A percentile compares a stretch with the other conserved stretches of the same genome.
Conservation (phyloP, 23 tunicate species). For the Styela plicata region DNA sequence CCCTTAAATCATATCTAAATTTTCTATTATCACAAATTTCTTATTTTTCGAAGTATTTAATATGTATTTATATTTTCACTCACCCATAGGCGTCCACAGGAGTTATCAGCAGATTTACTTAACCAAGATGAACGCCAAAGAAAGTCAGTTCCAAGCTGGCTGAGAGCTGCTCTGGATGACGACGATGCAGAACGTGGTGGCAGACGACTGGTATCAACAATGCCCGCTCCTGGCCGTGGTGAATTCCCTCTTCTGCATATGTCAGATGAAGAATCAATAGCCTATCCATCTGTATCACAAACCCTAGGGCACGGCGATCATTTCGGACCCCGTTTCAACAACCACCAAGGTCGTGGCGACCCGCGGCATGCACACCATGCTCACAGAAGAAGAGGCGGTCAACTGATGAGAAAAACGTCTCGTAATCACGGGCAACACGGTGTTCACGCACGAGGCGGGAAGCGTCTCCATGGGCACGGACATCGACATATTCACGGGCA, state of each 20-base stretch:
- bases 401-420: not conserved
- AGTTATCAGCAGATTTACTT: slow-evolving; percentile 12
- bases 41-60: too few relatives aligned
- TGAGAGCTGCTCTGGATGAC: slow-evolving; percentile 73
- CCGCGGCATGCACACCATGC: slow-evolving; percentile 7
- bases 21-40: too few relatives aligned
- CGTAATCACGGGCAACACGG: slow-evolving; percentile 15
- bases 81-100: slow-evolving; percentile 18
- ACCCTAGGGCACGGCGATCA: not conserved
- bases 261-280: slow-evolving; percentile 83
- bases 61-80: too few relatives aligned
- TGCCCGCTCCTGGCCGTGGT: slow-evolving; percentile 32
- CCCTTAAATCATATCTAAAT: too few relatives aligned
- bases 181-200: slow-evolving; percentile 39
- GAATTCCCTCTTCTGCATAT: slow-evolving; percentile 80
- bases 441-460: slow-evolving; percentile 22
- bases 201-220: slow-evolving; percentile 27
- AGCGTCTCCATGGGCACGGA: slow-evolving; percentile 22
- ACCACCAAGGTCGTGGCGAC: not conserved
- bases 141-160: slow-evolving; percentile 90
- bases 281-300: slow-evolving; percentile 85
- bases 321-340: not conserved
- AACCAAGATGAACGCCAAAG: slow-evolving; percentile 26
- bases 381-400: slow-evolving; percentile 20
- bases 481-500: slow-evolving; percentile 51